Evolutionary conservation across 2,113 vertebrate genomes (phyloP).

Genomic region (Cochlearius cochlearius): DNA sequence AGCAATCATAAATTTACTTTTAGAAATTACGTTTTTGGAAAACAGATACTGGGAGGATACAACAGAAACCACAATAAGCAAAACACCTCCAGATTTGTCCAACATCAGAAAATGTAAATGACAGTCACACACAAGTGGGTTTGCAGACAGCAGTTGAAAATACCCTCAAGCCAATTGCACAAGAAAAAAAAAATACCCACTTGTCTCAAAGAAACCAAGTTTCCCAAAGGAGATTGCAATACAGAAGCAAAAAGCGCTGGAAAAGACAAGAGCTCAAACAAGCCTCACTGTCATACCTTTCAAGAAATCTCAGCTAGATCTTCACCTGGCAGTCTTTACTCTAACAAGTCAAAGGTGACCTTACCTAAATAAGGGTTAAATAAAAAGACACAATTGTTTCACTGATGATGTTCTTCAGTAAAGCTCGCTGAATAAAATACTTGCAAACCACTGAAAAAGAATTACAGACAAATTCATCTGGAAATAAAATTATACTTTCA

Average conservation of each 20-base stretch:
- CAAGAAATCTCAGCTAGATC: background rate
- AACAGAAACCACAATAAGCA: background rate
- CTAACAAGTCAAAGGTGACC: background rate
- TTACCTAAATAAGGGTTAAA: background rate
- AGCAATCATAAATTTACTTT: background rate
- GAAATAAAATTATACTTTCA: background rate
- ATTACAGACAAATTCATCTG: background rate
- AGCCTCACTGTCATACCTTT: background rate
- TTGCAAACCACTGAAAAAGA: background rate
- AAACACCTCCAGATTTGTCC: background rate
- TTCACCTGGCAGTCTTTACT: background rate
- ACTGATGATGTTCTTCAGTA: background rate
- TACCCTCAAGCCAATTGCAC: background rate
- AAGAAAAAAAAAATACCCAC: background rate
- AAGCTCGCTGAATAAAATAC: background rate
- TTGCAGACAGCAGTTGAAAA: background rate
- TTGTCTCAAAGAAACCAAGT: background rate
- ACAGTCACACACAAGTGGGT: background rate
- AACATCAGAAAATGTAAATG: background rate
- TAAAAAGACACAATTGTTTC: background rate
- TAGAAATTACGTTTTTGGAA: background rate
- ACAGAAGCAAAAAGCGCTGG: background rate
- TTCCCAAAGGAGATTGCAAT: background rate
- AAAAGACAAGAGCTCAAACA: background rate
- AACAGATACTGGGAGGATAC: background rate